A percentile compares a stretch with the other conserved stretches of the same genome.
phyloP scores from a whole-genome alignment of 2,888 invertebrate genomes.

The Drepanosiphum platanoidis region DNA sequence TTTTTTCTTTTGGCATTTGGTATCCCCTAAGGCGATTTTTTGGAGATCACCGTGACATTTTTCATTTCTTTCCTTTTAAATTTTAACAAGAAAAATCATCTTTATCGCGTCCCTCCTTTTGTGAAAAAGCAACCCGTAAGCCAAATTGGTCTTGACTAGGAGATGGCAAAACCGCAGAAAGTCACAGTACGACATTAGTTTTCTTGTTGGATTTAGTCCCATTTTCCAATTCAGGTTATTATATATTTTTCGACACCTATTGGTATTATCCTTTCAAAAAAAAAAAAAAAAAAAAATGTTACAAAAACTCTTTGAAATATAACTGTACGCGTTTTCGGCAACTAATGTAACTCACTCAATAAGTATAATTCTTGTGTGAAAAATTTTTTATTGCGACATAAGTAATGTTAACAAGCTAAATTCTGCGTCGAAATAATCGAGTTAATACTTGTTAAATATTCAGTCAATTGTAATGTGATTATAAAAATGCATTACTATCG shows the following conservation, averaged over 20 bases:
- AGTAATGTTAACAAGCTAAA: too few relatives aligned
- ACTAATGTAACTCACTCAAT: too few relatives aligned
- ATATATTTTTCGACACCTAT: background rate
- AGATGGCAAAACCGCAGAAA: background rate
- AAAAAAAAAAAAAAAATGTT: background rate
- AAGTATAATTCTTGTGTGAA: too few relatives aligned
- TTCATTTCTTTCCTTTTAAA: background rate
- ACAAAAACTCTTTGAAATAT: background rate
- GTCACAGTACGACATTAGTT: background rate
- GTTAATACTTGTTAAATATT: too few relatives aligned
- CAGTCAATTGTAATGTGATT: too few relatives aligned
- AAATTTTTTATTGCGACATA: too few relatives aligned
- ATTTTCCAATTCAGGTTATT: slow-evolving; percentile 6
- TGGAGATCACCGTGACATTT: background rate
- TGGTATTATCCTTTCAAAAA: background rate
- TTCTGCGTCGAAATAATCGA: too few relatives aligned
- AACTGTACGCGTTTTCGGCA: too few relatives aligned
- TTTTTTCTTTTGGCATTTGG: background rate
- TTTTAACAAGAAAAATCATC: background rate
- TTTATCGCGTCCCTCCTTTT: slow-evolving; percentile 22
- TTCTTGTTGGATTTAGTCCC: background rate
- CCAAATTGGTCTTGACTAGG: background rate
- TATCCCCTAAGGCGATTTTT: slow-evolving; percentile 13
- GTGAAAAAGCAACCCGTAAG: slow-evolving; percentile 9
- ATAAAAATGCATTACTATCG: too few relatives aligned